Conservation (phyloP, 2,113 vertebrate species). For the Psettodes erumei region DNA sequence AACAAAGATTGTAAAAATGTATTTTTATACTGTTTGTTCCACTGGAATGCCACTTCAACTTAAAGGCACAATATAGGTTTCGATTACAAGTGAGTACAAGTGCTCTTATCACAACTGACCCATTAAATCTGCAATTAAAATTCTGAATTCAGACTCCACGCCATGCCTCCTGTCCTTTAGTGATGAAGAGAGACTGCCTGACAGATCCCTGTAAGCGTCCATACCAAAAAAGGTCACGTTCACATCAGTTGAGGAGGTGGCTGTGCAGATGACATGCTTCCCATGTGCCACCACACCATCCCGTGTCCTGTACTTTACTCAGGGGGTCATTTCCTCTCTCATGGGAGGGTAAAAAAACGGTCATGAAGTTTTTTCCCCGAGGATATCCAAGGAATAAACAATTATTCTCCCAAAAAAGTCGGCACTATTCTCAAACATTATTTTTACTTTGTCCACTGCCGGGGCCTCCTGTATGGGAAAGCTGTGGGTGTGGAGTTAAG, state of each 20-base stretch:
- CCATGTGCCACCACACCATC: constrained; percentile 56
- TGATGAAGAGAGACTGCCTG: neutral
- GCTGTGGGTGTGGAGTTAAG: constrained; percentile 85
- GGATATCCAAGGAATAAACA: constrained; percentile 90
- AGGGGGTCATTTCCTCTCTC: constrained; percentile 66
- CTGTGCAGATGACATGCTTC: constrained; percentile 46
- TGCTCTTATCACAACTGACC: neutral
- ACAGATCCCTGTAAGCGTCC: constrained; percentile 2
- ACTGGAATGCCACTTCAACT: constrained; percentile 19
- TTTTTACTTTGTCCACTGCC: constrained; percentile 86
- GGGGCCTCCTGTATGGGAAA: constrained; percentile 87
- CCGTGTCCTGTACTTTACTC: constrained; percentile 41
- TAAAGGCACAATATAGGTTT: constrained; percentile 35
- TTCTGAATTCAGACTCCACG: neutral
- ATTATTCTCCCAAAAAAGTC: constrained; percentile 96
- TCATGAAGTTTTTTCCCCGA: constrained; percentile 84
- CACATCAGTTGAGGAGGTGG: constrained; percentile 52
- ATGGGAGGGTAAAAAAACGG: constrained; percentile 42
- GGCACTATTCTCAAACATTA: constrained; percentile 89
- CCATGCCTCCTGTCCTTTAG: neutral
- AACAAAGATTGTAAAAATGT: constrained; percentile 54
- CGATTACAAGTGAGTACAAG: neutral
- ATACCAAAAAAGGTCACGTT: constrained; percentile 73
- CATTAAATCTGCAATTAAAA: constrained; percentile 17
- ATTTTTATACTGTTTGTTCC: constrained; percentile 51